phyloP scores from a whole-genome alignment of 2,888 invertebrate genomes.

The Phengaris alcon region DNA sequence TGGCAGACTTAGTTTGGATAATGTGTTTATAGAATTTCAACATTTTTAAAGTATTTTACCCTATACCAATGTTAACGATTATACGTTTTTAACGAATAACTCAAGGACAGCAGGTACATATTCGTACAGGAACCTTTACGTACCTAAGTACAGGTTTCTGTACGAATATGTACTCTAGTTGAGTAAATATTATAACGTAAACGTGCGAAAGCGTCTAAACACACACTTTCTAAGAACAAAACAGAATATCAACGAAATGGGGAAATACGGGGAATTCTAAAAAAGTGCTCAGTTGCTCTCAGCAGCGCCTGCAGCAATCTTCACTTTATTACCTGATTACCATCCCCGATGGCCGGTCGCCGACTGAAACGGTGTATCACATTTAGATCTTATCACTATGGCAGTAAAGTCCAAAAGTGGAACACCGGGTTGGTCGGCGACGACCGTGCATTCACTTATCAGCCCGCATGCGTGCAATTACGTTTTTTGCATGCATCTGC shows the following conservation, averaged over 20 bases:
- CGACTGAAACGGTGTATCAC: background rate
- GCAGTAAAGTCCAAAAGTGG: background rate
- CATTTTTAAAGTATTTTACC: too few relatives aligned
- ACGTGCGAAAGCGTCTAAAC: background rate
- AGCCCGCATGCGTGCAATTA: slow-evolving; percentile 27
- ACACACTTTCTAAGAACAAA: background rate
- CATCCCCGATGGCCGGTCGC: slow-evolving; percentile 7
- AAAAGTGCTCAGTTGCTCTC: slow-evolving; percentile 22
- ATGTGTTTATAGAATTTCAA: too few relatives aligned
- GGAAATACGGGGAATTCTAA: slow-evolving; percentile 8
- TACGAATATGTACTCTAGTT: too few relatives aligned
- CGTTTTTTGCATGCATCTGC: slow-evolving; percentile 27
- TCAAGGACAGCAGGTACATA: too few relatives aligned
- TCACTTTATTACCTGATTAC: slow-evolving; percentile 26
- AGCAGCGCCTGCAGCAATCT: slow-evolving; percentile 25
- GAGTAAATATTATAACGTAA: too few relatives aligned
- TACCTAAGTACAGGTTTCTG: too few relatives aligned
- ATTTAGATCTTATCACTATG: background rate
- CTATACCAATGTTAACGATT: too few relatives aligned
- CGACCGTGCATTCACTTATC: slow-evolving; percentile 27
- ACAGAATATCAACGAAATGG: background rate
- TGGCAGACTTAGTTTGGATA: too few relatives aligned
- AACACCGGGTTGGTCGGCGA: background rate
- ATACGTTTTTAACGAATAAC: too few relatives aligned
- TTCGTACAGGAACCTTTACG: too few relatives aligned